phyloP scores from a whole-genome alignment of 2,113 vertebrate species.

The Microcebus murinus region DNA sequence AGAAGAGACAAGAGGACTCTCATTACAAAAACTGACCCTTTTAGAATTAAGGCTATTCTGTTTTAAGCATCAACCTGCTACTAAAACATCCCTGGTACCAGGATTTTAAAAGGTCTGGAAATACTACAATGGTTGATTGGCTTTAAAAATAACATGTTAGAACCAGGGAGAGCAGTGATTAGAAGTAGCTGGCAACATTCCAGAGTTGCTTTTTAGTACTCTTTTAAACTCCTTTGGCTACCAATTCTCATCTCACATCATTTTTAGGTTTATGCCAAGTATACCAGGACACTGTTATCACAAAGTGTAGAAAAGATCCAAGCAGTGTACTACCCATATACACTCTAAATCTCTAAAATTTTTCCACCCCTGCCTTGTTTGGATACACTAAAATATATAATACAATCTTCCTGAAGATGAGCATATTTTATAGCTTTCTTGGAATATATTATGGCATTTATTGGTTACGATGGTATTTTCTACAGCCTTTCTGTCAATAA shows the following conservation, averaged over 20 bases:
- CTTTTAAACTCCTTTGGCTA: conserved; percentile 56
- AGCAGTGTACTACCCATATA: not conserved
- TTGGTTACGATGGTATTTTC: not conserved
- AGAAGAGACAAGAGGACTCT: conserved; percentile 43
- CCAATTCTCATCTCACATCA: conserved; percentile 41
- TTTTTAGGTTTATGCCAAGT: conserved; percentile 49
- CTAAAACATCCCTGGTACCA: conserved; percentile 33
- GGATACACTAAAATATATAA: not conserved
- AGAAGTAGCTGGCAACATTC: conserved; percentile 58
- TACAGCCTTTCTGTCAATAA: conserved; percentile 2
- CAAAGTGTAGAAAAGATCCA: not conserved
- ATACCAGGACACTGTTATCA: conserved; percentile 4
- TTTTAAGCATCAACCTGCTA: conserved; percentile 51
- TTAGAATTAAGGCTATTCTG: conserved; percentile 64
- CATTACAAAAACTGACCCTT: conserved; percentile 50
- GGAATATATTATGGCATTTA: not conserved
- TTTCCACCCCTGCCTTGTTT: not conserved
- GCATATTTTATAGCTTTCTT: conserved; percentile 1
- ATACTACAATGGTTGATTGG: conserved; percentile 58
- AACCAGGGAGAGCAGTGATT: conserved; percentile 35
- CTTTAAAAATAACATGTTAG: conserved; percentile 64
- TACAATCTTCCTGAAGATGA: conserved; percentile 12
- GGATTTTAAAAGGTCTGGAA: conserved; percentile 62
- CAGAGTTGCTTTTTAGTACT: conserved; percentile 53
- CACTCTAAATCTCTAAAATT: not conserved